Evolutionary conservation across 2,888 invertebrate species (phyloP).

Genomic region (Cetonia aurata): DNA sequence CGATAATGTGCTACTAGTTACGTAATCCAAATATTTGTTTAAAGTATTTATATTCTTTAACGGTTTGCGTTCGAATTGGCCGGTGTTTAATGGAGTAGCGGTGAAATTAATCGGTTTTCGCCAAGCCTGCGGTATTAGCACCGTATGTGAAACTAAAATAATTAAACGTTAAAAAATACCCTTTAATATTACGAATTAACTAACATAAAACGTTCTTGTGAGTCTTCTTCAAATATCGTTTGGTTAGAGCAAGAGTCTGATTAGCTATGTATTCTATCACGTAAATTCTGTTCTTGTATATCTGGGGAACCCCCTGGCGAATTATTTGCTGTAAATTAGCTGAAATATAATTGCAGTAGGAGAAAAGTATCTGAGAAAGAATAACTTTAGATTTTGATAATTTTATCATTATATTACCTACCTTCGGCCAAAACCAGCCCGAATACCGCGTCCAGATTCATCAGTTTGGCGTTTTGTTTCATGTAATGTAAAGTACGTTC

Average conservation of each 20-base stretch:
- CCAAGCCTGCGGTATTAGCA: constrained; percentile 49
- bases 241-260: constrained; percentile 3
- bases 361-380: too few species aligned
- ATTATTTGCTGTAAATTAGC: constrained; percentile 22
- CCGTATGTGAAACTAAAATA: constrained; percentile 48
- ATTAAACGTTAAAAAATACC: constrained; percentile 17
- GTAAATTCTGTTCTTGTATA: neutral
- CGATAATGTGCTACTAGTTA: constrained; percentile 45
- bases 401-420: constrained; percentile 50
- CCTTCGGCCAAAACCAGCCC: constrained; percentile 64
- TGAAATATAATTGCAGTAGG: neutral
- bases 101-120: constrained; percentile 25
- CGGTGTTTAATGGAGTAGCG: neutral
- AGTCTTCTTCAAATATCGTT: constrained; percentile 11
- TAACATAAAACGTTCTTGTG: constrained; percentile 36
- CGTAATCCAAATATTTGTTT: constrained; percentile 42
- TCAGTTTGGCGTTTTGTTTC: constrained; percentile 57
- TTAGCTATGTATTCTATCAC: constrained; percentile 11
- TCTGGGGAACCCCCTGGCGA: constrained; percentile 1
- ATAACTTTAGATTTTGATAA: too few species aligned
- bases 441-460: constrained; percentile 63
- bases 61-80: neutral
- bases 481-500: constrained; percentile 59
- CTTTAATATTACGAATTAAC: constrained; percentile 9
- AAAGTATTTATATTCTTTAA: constrained; percentile 27